Evolutionary conservation across 2,888 invertebrate species (phyloP), one percentile per base, ranked within the genome.

Genomic region (Aleiodes alternator): DNA sequence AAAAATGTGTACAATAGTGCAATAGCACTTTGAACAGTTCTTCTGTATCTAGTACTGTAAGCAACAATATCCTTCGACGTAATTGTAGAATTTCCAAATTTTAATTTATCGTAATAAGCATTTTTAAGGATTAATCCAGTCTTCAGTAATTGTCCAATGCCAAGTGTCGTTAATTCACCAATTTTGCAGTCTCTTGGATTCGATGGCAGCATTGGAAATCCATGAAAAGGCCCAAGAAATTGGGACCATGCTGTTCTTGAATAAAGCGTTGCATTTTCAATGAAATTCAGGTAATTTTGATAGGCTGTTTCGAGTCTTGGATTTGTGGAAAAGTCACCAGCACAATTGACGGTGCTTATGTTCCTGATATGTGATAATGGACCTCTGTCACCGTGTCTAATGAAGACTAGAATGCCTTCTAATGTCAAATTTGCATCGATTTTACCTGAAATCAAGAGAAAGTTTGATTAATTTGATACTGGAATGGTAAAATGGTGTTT

Each of bases 21-120:
- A 81, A 96, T 91, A 0, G 96, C 95, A 82, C 97, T 97, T 90
- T 98, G 98, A 85, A 96, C 96, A 16, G 98, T 98, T 83, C 98
- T 92, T 0, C 97, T 90, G 87, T 96, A 97, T 56, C 95, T 92
- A 0, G 98, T 97, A 81, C 96, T 96, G 87, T 94, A 95, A 5
- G 95, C 92, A 12, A 94, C 86, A 48, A 95, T 90, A 79, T 94
- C 94, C 4, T 86, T 89, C 34, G 81, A 82, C 14, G 93, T 92
- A 85, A 90, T 84, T 4, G 90, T 89, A 78, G 91, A 82, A 82
- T 90, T 90, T 72, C 84, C 85, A 81, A 89, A 84, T 75, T 88
- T 89, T 9, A 92, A 83, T 82, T 90, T 91, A 12, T 90, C 90
- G 12, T 90, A 90, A 83, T 94, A 94, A 31, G 92, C 92, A 79